phyloP scores from a whole-genome alignment of 2,888 invertebrate genomes.

The Gari tellinella region DNA sequence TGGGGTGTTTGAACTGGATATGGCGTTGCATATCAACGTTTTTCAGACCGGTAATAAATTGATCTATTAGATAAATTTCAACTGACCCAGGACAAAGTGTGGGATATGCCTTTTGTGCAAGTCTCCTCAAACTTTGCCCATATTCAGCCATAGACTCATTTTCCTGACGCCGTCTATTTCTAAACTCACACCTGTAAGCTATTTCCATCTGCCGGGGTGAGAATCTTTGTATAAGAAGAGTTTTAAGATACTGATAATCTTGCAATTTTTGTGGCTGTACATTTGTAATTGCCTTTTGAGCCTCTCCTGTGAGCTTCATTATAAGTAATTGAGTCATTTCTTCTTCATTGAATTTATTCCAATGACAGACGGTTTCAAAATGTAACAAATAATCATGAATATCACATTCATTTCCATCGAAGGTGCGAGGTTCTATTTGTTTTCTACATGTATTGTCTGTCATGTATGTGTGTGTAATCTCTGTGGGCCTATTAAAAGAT shows the following conservation, averaged over 20 bases:
- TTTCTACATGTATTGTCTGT: background rate
- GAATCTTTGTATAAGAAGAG: background rate
- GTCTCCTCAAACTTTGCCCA: constrained; percentile 25
- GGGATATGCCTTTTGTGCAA: constrained; percentile 29
- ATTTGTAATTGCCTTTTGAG: background rate
- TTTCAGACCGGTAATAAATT: constrained; percentile 28
- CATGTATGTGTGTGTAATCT: too few species aligned
- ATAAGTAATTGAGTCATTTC: background rate
- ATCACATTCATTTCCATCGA: background rate
- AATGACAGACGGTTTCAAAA: background rate
- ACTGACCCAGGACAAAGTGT: background rate
- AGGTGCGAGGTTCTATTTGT: background rate
- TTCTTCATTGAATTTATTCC: background rate
- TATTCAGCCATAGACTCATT: constrained; percentile 3
- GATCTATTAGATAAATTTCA: constrained; percentile 24
- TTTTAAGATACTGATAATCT: background rate
- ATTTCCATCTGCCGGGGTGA: background rate
- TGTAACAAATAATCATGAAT: background rate
- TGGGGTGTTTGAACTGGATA: constrained; percentile 33
- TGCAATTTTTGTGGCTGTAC: background rate
- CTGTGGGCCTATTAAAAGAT: too few species aligned
- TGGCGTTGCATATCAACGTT: constrained; percentile 25
- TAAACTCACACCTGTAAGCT: background rate
- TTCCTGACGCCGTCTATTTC: background rate
- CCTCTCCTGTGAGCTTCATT: constrained; percentile 4